Conservation (phyloP, 2,113 vertebrate genomes). For the Cinclus cinclus region DNA sequence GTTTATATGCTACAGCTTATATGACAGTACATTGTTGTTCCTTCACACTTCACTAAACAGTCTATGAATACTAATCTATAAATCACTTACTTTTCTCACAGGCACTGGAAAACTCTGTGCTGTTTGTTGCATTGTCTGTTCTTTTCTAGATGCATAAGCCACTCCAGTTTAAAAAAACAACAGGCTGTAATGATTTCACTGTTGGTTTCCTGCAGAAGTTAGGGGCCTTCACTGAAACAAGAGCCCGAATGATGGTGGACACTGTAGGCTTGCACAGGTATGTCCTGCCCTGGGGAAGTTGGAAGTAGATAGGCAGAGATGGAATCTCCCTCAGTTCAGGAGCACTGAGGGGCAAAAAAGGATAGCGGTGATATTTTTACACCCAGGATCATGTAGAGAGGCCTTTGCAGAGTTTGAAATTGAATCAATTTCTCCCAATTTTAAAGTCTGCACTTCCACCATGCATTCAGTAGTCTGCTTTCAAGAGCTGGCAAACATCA, state of each 20-base stretch:
- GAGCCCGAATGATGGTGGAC: not conserved
- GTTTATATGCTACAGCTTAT: slow-evolving; percentile 53
- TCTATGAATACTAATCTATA: slow-evolving; percentile 32
- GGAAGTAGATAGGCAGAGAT: not conserved
- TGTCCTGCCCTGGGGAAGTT: not conserved
- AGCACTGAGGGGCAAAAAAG: not conserved
- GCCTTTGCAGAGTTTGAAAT: not conserved
- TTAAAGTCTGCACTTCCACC: not conserved
- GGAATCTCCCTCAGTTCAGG: not conserved
- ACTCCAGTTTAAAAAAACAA: not conserved
- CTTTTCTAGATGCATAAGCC: not conserved
- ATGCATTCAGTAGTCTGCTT: not conserved
- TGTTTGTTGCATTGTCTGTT: not conserved
- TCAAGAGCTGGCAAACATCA: not conserved
- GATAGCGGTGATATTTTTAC: not conserved
- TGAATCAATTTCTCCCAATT: not conserved
- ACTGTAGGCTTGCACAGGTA: not conserved
- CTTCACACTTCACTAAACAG: slow-evolving; percentile 43
- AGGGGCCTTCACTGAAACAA: not conserved
- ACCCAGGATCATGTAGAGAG: not conserved
- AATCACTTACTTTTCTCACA: slow-evolving; percentile 11
- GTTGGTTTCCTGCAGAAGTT: not conserved
- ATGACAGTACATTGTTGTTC: slow-evolving; percentile 29
- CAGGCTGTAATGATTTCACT: not conserved
- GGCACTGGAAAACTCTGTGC: not conserved